Conservation (phyloP, 2,797 vertebrate species). For the Notolepis coatsorum region DNA sequence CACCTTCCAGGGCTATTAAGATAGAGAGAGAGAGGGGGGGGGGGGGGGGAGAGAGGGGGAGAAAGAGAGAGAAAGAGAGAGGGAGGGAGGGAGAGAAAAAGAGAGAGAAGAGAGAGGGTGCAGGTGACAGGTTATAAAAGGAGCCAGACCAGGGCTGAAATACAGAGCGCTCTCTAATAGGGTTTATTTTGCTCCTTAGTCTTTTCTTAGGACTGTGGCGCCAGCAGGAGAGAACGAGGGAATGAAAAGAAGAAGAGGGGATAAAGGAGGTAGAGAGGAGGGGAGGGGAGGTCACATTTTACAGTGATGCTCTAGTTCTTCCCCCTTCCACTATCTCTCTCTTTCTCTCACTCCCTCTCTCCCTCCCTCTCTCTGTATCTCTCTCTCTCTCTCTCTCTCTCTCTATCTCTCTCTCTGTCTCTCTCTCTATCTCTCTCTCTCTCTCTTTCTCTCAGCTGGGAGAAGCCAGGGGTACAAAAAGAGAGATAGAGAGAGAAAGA, state of each 20-base stretch:
- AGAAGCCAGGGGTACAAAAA: conserved; percentile 3
- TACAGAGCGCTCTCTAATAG: conserved; percentile 49
- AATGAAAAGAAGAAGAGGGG: too few relatives aligned
- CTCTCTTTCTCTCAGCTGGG: conserved; percentile 7
- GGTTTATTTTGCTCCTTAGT: conserved; percentile 58
- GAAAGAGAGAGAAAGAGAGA: conserved; percentile 18
- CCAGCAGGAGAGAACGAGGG: conserved; percentile 22
- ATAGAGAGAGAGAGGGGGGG: conserved; percentile 25
- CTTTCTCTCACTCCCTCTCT: conserved; percentile 3
- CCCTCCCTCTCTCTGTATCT: conserved; percentile 6
- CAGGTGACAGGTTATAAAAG: conserved; percentile 54
- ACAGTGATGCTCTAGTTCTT: conserved; percentile 32
- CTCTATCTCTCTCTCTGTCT: neutral
- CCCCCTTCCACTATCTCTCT: too few relatives aligned
- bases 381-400: neutral
- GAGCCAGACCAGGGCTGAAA: conserved; percentile 53
- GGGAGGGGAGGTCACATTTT: conserved; percentile 45
- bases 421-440: too few relatives aligned
- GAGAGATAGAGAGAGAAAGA: conserved; percentile 1
- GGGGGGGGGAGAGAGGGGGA: conserved; percentile 1
- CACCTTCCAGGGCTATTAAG: conserved; percentile 72
- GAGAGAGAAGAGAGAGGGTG: neutral
- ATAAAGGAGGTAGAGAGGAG: neutral
- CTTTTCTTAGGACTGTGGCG: conserved; percentile 44
- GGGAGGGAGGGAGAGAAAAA: conserved; percentile 1